These are phyloP conservation scores for Dendrocopos noguchii DNA, from an alignment of 2,113 vertebrate genomes.

Conservation along the genomic window DNA sequence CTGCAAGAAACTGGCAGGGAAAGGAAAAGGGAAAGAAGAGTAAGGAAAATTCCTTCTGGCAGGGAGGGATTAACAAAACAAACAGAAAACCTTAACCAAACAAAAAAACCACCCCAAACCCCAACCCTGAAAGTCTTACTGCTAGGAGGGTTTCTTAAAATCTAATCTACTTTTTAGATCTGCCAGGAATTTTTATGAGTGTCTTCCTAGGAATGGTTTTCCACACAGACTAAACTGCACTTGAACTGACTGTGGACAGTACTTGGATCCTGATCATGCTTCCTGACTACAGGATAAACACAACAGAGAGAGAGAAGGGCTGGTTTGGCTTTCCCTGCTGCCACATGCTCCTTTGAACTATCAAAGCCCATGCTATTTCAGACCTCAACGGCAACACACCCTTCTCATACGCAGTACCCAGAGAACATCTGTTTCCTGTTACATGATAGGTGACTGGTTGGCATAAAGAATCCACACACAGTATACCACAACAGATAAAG, in stretches of 20 bases:
- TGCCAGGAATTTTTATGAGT: background rate
- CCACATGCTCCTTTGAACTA: background rate
- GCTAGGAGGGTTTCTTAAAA: background rate
- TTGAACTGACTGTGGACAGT: background rate
- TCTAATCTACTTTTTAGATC: background rate
- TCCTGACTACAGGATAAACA: background rate
- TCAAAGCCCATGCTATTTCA: background rate
- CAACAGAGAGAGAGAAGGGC: background rate
- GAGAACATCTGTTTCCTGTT: background rate
- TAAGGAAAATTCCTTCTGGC: background rate
- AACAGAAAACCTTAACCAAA: background rate
- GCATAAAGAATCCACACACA: background rate
- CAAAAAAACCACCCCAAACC: background rate
- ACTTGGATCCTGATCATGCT: background rate
- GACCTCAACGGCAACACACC: background rate
- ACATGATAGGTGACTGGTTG: background rate
- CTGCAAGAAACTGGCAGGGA: background rate
- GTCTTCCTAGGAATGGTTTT: background rate
- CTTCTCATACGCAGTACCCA: background rate
- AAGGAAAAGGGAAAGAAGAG: background rate
- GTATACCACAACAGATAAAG: background rate
- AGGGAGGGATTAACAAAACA: background rate
- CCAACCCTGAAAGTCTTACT: background rate
- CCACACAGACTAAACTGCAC: background rate
- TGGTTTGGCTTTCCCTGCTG: background rate